A percentile compares a stretch with the other conserved stretches of the same genome.
phyloP scores from a whole-genome alignment of 1,140 invertebrate genomes.

The Drosophila teissieri region DNA sequence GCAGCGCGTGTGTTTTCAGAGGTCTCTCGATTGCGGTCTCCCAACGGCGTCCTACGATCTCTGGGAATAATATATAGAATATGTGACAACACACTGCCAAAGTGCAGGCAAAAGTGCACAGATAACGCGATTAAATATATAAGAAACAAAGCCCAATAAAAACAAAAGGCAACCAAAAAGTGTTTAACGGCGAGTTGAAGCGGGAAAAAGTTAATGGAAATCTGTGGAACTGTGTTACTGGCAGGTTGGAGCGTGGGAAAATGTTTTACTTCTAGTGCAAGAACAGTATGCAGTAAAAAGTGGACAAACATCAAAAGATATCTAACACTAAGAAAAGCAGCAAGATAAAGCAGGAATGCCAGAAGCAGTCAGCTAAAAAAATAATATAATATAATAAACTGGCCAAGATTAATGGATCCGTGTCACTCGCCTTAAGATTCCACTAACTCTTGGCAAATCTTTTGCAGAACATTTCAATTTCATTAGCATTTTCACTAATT shows the following conservation, averaged over 20 bases:
- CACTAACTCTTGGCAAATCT: slow-evolving; percentile 48
- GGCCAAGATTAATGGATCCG: slow-evolving; percentile 53
- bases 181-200: slow-evolving; percentile 28
- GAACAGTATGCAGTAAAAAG: slow-evolving; percentile 20
- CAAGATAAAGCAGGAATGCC: slow-evolving; percentile 17
- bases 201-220: slow-evolving; percentile 60
- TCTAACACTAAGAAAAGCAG: slow-evolving; percentile 6
- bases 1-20: slow-evolving; percentile 32
- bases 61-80: slow-evolving; percentile 46
- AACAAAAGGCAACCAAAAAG: slow-evolving; percentile 42
- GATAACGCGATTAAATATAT: slow-evolving; percentile 9
- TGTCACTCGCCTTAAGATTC: slow-evolving; percentile 59
- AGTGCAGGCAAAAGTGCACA: slow-evolving; percentile 47
- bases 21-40: slow-evolving; percentile 13
- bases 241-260: slow-evolving; percentile 72
- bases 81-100: slow-evolving; percentile 46
- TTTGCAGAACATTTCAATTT: slow-evolving; percentile 62
- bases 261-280: slow-evolving; percentile 51
- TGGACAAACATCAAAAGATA: slow-evolving; percentile 29
- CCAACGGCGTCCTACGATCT: slow-evolving; percentile 11
- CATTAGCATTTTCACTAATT: slow-evolving; percentile 73
- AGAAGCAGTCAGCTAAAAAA: slow-evolving; percentile 12
- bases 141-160: slow-evolving; percentile 27
- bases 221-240: slow-evolving; percentile 30
- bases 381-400: not conserved